Conservation (phyloP, 2,113 vertebrate species). For the Lethenteron camtschaticum region DNA sequence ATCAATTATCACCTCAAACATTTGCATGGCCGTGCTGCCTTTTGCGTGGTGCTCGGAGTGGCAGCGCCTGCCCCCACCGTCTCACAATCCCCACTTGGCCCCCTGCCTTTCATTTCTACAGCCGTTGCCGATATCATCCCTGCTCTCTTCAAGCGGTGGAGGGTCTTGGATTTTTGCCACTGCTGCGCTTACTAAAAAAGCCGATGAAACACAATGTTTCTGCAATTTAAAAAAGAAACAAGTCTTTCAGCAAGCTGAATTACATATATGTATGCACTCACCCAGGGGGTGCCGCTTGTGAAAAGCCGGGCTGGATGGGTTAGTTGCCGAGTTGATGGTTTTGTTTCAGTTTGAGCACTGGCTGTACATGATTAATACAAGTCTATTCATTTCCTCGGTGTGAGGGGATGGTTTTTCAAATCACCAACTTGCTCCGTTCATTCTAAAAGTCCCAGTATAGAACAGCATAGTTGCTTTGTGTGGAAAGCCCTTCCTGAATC, state of each 20-base stretch:
- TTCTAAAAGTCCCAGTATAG: not conserved
- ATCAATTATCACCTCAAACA: too few relatives aligned
- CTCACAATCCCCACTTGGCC: not conserved
- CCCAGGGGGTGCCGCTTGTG: not conserved
- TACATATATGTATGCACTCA: conserved; percentile 1
- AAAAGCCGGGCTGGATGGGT: not conserved
- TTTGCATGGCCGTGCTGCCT: too few relatives aligned
- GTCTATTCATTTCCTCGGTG: not conserved
- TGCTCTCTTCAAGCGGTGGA: not conserved
- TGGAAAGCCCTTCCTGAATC: too few relatives aligned
- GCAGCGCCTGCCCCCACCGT: not conserved
- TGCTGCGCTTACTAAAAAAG: not conserved
- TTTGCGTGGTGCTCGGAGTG: too few relatives aligned
- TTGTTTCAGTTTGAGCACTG: not conserved
- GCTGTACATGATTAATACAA: not conserved
- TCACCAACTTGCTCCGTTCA: not conserved
- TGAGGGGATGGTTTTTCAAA: not conserved
- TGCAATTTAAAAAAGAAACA: not conserved
- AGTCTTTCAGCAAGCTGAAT: not conserved
- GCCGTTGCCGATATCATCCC: not conserved
- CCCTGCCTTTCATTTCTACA: not conserved
- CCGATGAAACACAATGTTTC: not conserved
- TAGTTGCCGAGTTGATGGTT: not conserved
- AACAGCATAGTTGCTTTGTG: too few relatives aligned
- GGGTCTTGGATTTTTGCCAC: not conserved